phyloP scores from a whole-genome alignment of 2,888 invertebrate genomes.

The Callosobruchus maculatus region DNA sequence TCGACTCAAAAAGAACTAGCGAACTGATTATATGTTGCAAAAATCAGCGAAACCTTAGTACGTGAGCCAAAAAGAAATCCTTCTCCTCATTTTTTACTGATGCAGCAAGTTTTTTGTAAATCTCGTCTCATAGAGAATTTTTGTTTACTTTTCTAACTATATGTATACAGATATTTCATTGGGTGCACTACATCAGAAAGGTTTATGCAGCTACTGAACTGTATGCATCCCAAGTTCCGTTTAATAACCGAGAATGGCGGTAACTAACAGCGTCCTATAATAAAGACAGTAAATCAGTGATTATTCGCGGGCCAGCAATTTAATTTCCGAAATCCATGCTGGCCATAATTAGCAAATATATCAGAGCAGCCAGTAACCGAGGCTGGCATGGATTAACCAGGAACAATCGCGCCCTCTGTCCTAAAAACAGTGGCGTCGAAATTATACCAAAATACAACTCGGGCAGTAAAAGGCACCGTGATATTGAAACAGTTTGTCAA shows the following conservation, averaged over 20 bases:
- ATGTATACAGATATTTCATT: too few relatives aligned
- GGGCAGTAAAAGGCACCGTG: background rate
- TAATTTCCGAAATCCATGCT: constrained; percentile 45
- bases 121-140: too few relatives aligned
- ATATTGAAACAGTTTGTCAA: too few relatives aligned
- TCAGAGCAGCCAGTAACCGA: constrained; percentile 30
- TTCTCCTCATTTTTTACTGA: too few relatives aligned
- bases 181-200: background rate
- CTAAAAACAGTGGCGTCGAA: background rate
- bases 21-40: too few relatives aligned
- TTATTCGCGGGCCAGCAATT: constrained; percentile 37
- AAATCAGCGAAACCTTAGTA: too few relatives aligned
- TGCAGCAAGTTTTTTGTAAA: too few relatives aligned
- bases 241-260: background rate
- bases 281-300: constrained; percentile 37
- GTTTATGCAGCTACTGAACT: background rate
- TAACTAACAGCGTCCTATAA: constrained; percentile 7
- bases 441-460: background rate
- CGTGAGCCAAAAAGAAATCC: too few relatives aligned
- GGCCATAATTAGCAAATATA: constrained; percentile 46
- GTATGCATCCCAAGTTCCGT: background rate
- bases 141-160: too few relatives aligned
- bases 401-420: background rate
- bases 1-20: too few relatives aligned
- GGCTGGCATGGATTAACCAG: background rate